These are phyloP conservation scores for Euwallacea fornicatus DNA, from an alignment of 1,140 invertebrate genomes.

Conservation along the genomic window DNA sequence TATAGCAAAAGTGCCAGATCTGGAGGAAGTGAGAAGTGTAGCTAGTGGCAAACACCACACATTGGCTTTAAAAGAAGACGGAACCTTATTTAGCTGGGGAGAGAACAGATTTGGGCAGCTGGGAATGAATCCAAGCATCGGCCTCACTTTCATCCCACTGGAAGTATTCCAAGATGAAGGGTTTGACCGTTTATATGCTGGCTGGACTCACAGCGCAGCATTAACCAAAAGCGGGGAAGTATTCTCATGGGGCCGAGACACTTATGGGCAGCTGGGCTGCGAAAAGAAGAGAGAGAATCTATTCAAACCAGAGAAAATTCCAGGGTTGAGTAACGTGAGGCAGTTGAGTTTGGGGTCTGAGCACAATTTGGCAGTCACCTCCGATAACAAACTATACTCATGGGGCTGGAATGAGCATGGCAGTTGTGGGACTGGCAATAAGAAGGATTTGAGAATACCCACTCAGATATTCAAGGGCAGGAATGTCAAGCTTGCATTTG, in stretches of 20 bases:
- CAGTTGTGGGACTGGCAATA: slow-evolving; percentile 75
- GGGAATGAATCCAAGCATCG: slow-evolving; percentile 56
- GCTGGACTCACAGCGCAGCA: slow-evolving; percentile 74
- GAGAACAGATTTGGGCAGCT: slow-evolving; percentile 76
- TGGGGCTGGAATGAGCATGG: slow-evolving; percentile 94
- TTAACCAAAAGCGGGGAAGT: slow-evolving; percentile 63
- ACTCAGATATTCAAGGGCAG: slow-evolving; percentile 50
- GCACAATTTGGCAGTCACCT: slow-evolving; percentile 69
- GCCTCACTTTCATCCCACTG: slow-evolving; percentile 58
- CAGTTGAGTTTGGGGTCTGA: slow-evolving; percentile 74
- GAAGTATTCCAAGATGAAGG: slow-evolving; percentile 54
- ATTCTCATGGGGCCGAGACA: slow-evolving; percentile 77
- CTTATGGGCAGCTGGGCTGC: slow-evolving; percentile 72
- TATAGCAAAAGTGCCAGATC: slow-evolving; percentile 59
- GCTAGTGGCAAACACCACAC: slow-evolving; percentile 76
- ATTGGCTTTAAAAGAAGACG: slow-evolving; percentile 61
- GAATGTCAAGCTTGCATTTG: slow-evolving; percentile 54
- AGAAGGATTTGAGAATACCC: slow-evolving; percentile 60
- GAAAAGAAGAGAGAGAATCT: slow-evolving; percentile 38
- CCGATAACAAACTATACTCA: slow-evolving; percentile 64
- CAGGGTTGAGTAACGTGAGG: slow-evolving; percentile 54
- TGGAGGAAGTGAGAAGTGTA: slow-evolving; percentile 60
- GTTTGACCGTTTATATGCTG: slow-evolving; percentile 60
- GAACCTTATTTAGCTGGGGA: slow-evolving; percentile 68
- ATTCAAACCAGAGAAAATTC: slow-evolving; percentile 48